Conservation (phyloP, 2,888 invertebrate species). For the Drosophila seclusa region DNA sequence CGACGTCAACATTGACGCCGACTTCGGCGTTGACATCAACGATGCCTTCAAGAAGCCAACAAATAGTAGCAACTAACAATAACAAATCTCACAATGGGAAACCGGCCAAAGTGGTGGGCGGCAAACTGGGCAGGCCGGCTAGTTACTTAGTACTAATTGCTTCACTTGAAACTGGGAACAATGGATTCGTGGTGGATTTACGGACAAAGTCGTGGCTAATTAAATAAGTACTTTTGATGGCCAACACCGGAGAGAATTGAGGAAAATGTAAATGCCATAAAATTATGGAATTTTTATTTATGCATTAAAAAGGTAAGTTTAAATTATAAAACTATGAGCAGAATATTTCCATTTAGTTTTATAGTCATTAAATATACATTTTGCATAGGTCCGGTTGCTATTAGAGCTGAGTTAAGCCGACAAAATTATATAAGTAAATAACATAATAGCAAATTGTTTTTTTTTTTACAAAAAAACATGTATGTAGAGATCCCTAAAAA, state of each 20-base stretch:
- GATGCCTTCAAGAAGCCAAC: constrained; percentile 27
- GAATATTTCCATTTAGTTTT: not conserved
- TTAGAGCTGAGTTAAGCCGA: not conserved
- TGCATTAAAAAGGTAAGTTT: constrained; percentile 1
- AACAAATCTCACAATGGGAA: constrained; percentile 53
- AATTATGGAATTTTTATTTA: constrained; percentile 11
- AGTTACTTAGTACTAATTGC: constrained; percentile 38
- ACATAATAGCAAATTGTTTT: too few relatives aligned
- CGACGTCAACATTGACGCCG: constrained; percentile 6
- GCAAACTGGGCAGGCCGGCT: not conserved
- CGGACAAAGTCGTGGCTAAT: constrained; percentile 39
- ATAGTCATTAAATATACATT: not conserved
- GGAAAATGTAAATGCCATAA: constrained; percentile 17
- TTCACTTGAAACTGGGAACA: constrained; percentile 59
- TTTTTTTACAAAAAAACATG: not conserved
- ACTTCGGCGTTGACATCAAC: constrained; percentile 12
- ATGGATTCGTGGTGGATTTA: constrained; percentile 38
- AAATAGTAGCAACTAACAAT: constrained; percentile 6
- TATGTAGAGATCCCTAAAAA: not conserved
- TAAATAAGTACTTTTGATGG: constrained; percentile 36
- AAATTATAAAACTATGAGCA: constrained; percentile 3
- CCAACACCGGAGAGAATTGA: constrained; percentile 17
- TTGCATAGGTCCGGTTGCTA: constrained; percentile 1
- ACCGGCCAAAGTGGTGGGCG: constrained; percentile 15
- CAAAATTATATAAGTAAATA: not conserved